Conservation (phyloP, 2,888 invertebrate species). For the Aspidiotus rigidus region DNA sequence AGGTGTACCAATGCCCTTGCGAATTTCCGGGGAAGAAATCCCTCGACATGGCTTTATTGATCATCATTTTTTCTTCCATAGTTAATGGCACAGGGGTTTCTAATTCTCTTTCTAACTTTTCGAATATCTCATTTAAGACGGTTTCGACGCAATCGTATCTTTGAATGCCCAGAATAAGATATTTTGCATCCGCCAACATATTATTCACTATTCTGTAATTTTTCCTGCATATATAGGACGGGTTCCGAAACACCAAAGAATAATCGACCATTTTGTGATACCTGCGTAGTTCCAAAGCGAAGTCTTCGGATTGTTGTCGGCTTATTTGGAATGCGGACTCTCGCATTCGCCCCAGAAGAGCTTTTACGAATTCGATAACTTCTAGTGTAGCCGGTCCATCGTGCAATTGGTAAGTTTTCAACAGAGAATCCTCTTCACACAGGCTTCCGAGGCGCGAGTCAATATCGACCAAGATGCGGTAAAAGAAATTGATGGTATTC, state of each 20-base stretch:
- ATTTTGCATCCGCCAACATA: constrained; percentile 23
- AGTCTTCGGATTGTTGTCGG: background rate
- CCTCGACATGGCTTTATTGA: constrained; percentile 40
- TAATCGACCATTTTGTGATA: constrained; percentile 22
- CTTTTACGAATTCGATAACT: too few relatives aligned
- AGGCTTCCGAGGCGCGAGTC: too few relatives aligned
- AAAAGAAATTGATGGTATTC: too few relatives aligned
- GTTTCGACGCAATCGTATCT: constrained; percentile 36
- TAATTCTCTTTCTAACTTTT: constrained; percentile 36
- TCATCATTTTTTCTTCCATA: constrained; percentile 47
- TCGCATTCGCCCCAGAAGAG: too few relatives aligned
- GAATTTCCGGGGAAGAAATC: constrained; percentile 40
- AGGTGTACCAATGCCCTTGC: constrained; percentile 61
- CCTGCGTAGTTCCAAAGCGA: constrained; percentile 21
- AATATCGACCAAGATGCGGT: too few relatives aligned
- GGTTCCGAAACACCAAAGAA: background rate
- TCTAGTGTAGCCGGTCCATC: too few relatives aligned
- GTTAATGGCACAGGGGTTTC: constrained; percentile 40
- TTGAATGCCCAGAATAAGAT: constrained; percentile 36
- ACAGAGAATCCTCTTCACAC: too few relatives aligned
- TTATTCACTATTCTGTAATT: constrained; percentile 5
- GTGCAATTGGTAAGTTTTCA: too few relatives aligned
- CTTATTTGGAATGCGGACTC: too few relatives aligned
- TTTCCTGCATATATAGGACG: background rate
- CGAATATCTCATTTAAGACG: constrained; percentile 32